Conservation (phyloP, 1,140 invertebrate species). For the Antheraea pernyi region DNA sequence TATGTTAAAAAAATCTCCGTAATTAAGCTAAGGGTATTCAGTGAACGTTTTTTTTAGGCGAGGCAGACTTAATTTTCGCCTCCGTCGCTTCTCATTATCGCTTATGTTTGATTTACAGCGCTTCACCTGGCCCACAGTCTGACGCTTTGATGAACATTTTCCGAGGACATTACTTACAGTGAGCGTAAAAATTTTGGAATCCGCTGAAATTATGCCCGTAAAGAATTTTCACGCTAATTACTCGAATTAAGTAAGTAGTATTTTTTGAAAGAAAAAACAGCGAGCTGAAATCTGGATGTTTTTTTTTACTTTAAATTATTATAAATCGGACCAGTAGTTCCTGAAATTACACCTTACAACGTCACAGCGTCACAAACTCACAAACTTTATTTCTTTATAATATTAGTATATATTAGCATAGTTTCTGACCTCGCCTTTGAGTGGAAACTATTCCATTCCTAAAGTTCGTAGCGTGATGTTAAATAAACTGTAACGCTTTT, state of each 20-base stretch:
- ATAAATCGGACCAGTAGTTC: too few species aligned
- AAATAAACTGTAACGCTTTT: too few species aligned
- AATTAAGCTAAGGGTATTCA: conserved; percentile 36
- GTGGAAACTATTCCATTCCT: too few species aligned
- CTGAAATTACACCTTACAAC: too few species aligned
- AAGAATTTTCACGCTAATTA: conserved; percentile 29
- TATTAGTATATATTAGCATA: too few species aligned
- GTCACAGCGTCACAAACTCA: too few species aligned
- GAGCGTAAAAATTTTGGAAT: conserved; percentile 19
- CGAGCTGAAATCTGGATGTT: too few species aligned
- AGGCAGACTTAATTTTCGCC: conserved; percentile 30
- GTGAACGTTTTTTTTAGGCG: conserved; percentile 16
- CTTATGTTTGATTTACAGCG: conserved; percentile 35
- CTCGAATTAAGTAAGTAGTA: conserved; percentile 21
- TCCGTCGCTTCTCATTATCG: conserved; percentile 33
- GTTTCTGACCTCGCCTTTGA: too few species aligned
- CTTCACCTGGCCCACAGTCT: conserved; percentile 11
- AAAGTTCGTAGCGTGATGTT: too few species aligned
- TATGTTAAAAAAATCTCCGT: conserved; percentile 23
- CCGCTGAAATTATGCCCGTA: conserved; percentile 1
- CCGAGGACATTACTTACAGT: conserved; percentile 2
- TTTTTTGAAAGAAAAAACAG: neutral
- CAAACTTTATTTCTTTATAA: too few species aligned
- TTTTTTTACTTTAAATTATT: too few species aligned
- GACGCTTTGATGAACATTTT: conserved; percentile 34